Conservation (phyloP, 2,888 invertebrate genomes). For the Seira ritae region DNA sequence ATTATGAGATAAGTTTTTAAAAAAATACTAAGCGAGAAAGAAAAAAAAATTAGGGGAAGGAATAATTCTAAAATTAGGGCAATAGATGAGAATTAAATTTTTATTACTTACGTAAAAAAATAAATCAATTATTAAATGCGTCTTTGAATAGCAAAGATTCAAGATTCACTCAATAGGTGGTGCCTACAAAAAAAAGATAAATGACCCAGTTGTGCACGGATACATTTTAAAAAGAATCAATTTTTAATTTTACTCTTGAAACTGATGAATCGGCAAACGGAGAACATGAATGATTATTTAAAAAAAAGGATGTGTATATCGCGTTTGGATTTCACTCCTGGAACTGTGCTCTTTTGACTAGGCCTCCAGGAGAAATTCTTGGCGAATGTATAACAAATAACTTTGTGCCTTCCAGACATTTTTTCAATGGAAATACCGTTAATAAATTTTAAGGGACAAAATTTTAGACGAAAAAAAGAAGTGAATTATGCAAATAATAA, state of each 20-base stretch:
- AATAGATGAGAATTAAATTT: not conserved
- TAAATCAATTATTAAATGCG: not conserved
- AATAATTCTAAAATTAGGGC: no score
- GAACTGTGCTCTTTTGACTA: conserved; percentile 12
- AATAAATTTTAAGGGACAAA: not conserved
- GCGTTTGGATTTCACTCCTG: conserved; percentile 6
- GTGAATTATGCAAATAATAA: conserved; percentile 19
- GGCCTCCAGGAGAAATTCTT: conserved; percentile 26
- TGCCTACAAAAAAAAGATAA: conserved; percentile 4
- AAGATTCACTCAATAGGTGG: conserved; percentile 22
- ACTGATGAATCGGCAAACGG: conserved; percentile 14
- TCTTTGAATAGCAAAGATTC: conserved; percentile 17
- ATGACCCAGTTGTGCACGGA: conserved; percentile 8
- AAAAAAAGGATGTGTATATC: conserved; percentile 13
- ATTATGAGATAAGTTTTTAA: conserved; percentile 4
- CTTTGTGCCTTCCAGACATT: conserved; percentile 64
- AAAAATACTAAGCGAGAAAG: conserved; percentile 3
- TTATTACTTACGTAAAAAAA: not conserved
- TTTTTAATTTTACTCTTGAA: conserved; percentile 2
- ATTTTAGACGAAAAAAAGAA: not conserved
- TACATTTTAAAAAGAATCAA: not conserved
- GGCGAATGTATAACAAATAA: conserved; percentile 59
- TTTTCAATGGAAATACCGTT: conserved; percentile 49
- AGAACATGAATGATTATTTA: conserved; percentile 1
- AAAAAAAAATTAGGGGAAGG: conserved; percentile 3